Evolutionary conservation across 2,113 vertebrate species (phyloP).

Genomic region (Plotosus lineatus): DNA sequence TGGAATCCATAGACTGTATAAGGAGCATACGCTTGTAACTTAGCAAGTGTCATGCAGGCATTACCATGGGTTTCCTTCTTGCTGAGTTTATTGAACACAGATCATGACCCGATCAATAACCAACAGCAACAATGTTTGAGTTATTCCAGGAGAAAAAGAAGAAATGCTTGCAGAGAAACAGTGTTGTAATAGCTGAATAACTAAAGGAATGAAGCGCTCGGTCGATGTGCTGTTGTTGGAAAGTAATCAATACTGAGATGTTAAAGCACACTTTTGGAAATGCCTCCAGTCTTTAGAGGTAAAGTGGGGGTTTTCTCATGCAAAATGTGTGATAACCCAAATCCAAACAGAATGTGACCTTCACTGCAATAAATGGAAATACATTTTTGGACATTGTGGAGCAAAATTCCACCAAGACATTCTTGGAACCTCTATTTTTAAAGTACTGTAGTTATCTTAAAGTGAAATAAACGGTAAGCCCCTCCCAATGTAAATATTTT

Average conservation of each 20-base stretch:
- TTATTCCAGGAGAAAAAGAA: conserved; percentile 50
- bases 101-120: conserved; percentile 72
- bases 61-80: not conserved
- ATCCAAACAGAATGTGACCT: not conserved
- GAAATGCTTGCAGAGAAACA: conserved; percentile 12
- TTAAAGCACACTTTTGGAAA: not conserved
- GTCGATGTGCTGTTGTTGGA: not conserved
- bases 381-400: not conserved
- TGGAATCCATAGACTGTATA: conserved; percentile 37
- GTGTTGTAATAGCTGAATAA: not conserved
- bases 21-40: conserved; percentile 36
- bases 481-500: too few relatives aligned
- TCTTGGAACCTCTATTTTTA: not conserved
- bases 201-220: not conserved
- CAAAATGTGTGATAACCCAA: too few relatives aligned
- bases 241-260: not conserved
- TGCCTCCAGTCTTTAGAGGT: not conserved
- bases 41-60: conserved; percentile 19
- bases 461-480: too few relatives aligned
- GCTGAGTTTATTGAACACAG: conserved; percentile 53
- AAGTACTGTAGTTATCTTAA: too few relatives aligned
- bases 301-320: not conserved
- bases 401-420: not conserved
- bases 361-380: not conserved
- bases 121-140: conserved; percentile 59